phyloP scores from a whole-genome alignment of 2,888 invertebrate species.

The Apamea monoglypha region DNA sequence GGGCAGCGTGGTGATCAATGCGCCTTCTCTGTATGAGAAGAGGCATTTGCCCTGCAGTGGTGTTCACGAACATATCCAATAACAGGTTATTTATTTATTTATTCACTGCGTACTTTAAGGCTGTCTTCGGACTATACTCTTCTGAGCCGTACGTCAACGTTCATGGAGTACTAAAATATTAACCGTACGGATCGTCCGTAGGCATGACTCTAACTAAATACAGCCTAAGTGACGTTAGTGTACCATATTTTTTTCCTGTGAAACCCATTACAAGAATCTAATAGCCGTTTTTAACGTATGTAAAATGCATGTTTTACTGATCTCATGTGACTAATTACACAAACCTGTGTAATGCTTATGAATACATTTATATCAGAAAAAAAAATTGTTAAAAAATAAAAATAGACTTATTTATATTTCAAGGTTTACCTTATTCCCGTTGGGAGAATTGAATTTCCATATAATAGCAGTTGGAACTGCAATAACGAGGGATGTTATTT shows the following conservation, averaged over 20 bases:
- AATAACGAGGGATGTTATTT: conserved; percentile 88
- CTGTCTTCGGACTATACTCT: neutral
- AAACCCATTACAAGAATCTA: neutral
- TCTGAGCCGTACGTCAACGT: no score
- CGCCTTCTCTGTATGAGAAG: neutral
- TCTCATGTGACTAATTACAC: neutral
- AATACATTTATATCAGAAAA: neutral
- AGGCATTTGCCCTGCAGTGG: neutral
- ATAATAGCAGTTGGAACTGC: conserved; percentile 88
- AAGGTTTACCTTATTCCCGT: conserved; percentile 91
- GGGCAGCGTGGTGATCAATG: neutral
- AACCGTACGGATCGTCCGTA: neutral
- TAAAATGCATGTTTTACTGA: neutral
- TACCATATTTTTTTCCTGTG: neutral
- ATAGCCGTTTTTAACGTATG: no score
- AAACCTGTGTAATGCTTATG: neutral
- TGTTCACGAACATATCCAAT: neutral
- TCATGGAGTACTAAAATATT: no score
- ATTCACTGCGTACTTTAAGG: neutral
- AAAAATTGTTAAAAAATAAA: neutral
- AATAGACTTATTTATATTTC: conserved; percentile 43
- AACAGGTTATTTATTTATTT: neutral
- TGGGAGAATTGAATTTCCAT: conserved; percentile 90
- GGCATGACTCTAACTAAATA: neutral
- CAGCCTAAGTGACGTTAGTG: neutral